Conservation (phyloP, 2,797 vertebrate genomes). For the Pteropus rufus region DNA sequence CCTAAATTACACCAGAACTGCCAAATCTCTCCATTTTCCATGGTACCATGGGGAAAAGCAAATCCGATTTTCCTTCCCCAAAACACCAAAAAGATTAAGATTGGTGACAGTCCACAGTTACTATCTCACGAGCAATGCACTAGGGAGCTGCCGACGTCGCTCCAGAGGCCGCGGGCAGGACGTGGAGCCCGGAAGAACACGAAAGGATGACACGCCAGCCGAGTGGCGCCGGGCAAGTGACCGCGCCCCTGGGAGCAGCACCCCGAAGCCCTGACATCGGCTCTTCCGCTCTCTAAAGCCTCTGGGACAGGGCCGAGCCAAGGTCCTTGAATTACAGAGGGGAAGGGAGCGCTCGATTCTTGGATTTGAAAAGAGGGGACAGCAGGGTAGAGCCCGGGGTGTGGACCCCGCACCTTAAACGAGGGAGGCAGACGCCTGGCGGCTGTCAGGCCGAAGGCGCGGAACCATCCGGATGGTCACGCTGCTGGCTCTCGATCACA, state of each 20-base stretch:
- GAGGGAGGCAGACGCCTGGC: neutral
- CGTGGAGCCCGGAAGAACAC: neutral
- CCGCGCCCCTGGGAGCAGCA: neutral
- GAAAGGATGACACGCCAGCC: neutral
- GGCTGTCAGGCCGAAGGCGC: neutral
- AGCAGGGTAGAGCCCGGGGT: neutral
- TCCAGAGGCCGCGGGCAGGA: neutral
- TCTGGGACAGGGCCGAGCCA: neutral
- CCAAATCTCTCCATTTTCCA: neutral
- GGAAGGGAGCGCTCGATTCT: neutral
- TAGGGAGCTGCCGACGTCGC: neutral
- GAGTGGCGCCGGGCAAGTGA: neutral
- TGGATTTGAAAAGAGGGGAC: neutral
- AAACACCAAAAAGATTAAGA: conserved; percentile 21
- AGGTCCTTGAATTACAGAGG: neutral
- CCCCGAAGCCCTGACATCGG: fast-evolving
- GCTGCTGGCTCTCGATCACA: neutral
- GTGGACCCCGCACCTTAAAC: neutral
- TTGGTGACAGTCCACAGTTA: neutral
- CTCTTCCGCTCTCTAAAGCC: neutral
- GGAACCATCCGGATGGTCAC: no score
- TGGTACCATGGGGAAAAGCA: neutral
- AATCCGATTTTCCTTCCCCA: conserved; percentile 14
- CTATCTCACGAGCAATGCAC: neutral
- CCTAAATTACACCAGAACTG: neutral